phyloP scores from a whole-genome alignment of 1,140 invertebrate genomes.

The Gerris buenoi region DNA sequence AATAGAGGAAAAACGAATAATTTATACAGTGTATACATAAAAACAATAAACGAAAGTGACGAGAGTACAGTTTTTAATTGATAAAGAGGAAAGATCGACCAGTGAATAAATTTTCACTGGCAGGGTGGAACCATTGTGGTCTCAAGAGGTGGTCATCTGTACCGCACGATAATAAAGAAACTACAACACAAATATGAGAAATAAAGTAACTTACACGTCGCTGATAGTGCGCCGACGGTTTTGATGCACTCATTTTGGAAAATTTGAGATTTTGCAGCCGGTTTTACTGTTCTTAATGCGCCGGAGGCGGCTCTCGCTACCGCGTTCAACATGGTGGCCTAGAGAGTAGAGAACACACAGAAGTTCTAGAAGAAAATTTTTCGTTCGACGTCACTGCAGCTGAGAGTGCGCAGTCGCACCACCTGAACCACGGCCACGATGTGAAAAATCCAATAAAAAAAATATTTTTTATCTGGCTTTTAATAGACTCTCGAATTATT shows the following conservation, averaged over 20 bases:
- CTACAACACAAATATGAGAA: neutral
- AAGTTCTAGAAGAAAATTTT: neutral
- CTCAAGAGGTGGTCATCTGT: neutral
- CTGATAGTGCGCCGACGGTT: conserved; percentile 35
- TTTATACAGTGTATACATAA: too few relatives aligned
- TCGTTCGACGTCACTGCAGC: neutral
- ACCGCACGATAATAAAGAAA: neutral
- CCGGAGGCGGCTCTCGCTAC: conserved; percentile 41
- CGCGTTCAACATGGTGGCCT: conserved; percentile 45
- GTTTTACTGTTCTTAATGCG: conserved; percentile 42
- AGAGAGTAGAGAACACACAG: conserved; percentile 11
- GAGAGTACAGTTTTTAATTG: too few relatives aligned
- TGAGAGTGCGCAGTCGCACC: neutral
- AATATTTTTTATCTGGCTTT: too few relatives aligned
- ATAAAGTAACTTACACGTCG: conserved; percentile 39
- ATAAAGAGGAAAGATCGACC: too few relatives aligned
- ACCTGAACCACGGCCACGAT: neutral
- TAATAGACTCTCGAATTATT: too few relatives aligned
- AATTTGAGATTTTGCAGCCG: conserved; percentile 32
- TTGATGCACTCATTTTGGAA: conserved; percentile 39
- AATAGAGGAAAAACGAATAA: too few relatives aligned
- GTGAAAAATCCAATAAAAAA: too few relatives aligned
- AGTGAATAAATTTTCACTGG: neutral
- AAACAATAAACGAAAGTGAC: too few relatives aligned
- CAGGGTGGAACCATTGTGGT: neutral